phyloP scores from a whole-genome alignment of 2,113 vertebrate species.

The Megaceryle torquata region DNA sequence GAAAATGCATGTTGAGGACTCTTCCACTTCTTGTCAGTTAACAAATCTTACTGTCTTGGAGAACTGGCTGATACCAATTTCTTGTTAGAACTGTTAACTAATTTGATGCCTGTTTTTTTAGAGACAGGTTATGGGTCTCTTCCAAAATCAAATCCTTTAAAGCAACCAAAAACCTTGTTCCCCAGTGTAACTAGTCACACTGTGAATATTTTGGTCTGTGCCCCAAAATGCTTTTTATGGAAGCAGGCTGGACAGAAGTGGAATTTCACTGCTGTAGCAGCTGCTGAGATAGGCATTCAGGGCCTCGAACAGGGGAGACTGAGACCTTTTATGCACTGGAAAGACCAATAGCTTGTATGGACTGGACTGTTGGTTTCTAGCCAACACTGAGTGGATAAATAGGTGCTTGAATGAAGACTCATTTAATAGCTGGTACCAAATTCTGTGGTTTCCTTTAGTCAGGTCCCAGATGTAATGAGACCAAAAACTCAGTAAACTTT shows the following conservation, averaged over 20 bases:
- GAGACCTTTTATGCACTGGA: background rate
- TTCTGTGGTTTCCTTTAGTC: background rate
- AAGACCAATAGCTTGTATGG: background rate
- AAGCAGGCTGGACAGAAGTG: background rate
- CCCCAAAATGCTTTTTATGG: background rate
- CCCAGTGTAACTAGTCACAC: background rate
- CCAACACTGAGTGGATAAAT: background rate
- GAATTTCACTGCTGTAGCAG: background rate
- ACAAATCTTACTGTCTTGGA: background rate
- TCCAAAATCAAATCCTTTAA: background rate
- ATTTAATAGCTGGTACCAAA: background rate
- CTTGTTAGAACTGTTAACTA: background rate
- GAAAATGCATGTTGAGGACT: background rate
- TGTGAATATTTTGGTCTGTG: background rate
- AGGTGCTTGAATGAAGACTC: background rate
- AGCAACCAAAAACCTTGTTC: background rate
- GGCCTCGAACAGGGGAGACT: rapidly evolving
- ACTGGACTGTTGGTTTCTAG: background rate
- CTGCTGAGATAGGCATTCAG: background rate
- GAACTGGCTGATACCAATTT: background rate
- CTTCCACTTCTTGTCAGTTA: background rate
- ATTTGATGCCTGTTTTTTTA: background rate
- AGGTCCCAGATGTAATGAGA: background rate
- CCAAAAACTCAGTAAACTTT: background rate
- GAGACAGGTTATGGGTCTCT: background rate